Percentiles rank a stretch among this genome's conserved stretches.
These are phyloP conservation scores for Anas platyrhynchos DNA, from an alignment of 2,113 vertebrate species.

Conservation along the genomic window DNA sequence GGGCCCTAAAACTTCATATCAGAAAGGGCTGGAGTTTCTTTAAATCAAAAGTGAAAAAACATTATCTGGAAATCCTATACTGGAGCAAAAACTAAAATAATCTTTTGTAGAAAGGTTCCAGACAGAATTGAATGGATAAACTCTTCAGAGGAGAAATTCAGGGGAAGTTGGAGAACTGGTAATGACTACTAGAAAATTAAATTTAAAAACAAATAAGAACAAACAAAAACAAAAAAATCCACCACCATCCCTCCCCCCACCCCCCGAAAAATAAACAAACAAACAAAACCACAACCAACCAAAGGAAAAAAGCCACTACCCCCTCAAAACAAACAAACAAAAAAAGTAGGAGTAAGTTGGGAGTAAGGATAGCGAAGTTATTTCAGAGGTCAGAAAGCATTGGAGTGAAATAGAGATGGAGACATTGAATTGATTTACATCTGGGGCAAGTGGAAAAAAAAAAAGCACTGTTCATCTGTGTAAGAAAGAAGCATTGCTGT, in stretches of 20 bases:
- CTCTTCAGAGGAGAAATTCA: not conserved
- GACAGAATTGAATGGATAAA: not conserved
- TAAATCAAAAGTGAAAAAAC: not conserved
- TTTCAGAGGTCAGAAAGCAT: not conserved
- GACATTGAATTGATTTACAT: not conserved
- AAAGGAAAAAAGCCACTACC: too few species aligned
- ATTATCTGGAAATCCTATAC: not conserved
- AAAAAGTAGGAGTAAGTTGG: not conserved
- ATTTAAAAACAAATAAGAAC: not conserved
- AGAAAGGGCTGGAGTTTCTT: not conserved
- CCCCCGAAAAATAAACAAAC: too few species aligned
- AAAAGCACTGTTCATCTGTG: fast-evolving
- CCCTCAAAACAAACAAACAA: not conserved
- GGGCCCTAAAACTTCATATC: not conserved
- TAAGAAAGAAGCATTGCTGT: not conserved
- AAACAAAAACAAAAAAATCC: not conserved
- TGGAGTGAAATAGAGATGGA: not conserved
- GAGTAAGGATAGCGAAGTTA: not conserved
- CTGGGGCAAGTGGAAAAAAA: not conserved
- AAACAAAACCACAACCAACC: not conserved
- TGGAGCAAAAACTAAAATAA: not conserved
- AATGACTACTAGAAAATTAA: not conserved
- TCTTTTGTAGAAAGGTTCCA: not conserved
- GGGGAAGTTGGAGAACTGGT: not conserved
- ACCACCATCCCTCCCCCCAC: too few species aligned